phyloP scores from a whole-genome alignment of 2,797 vertebrate genomes.

The Sebastes steindachneri region DNA sequence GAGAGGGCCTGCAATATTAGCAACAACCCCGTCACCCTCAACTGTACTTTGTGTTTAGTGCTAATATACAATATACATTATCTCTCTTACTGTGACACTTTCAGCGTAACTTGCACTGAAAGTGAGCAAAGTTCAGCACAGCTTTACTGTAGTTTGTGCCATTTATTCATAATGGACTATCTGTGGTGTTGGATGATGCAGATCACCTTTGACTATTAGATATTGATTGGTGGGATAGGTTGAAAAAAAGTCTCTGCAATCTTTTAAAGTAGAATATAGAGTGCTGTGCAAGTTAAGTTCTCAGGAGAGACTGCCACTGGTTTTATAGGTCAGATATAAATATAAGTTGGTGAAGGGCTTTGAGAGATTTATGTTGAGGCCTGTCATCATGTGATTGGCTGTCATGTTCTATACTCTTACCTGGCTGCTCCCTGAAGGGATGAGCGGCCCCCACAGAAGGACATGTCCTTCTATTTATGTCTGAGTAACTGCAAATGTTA shows the following conservation, averaged over 20 bases:
- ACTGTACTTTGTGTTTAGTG: neutral
- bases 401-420: conserved; percentile 58
- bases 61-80: neutral
- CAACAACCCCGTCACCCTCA: no score
- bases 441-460: conserved; percentile 27
- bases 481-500: conserved; percentile 20
- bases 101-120: neutral
- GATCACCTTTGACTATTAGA: neutral
- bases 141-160: neutral
- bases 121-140: neutral
- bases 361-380: conserved; percentile 39
- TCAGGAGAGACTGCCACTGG: conserved; percentile 1
- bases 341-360: conserved; percentile 35
- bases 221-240: neutral
- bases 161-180: neutral
- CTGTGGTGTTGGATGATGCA: neutral
- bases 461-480: conserved; percentile 44
- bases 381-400: conserved; percentile 50
- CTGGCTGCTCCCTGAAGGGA: conserved; percentile 50
- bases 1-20: neutral
- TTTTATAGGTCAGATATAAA: conserved; percentile 65
- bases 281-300: neutral
- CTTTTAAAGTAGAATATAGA: neutral
- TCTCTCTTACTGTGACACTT: neutral
- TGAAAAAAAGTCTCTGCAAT: neutral